These are phyloP conservation scores for Cryptocheilus praepositus DNA, from an alignment of 2,888 invertebrate species.

Conservation along the genomic window DNA sequence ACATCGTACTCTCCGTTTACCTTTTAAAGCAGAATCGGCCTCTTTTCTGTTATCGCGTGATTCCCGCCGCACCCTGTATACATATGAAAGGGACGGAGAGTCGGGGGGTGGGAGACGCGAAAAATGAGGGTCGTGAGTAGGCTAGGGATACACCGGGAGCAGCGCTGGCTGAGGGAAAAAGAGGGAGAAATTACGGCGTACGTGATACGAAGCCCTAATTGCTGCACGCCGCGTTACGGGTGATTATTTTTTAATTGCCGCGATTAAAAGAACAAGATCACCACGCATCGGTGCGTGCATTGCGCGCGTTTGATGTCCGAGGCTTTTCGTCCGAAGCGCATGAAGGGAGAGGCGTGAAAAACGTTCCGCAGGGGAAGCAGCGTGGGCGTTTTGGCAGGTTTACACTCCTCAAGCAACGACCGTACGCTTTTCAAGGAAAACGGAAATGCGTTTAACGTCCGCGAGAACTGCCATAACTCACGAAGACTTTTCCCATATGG, in stretches of 20 bases:
- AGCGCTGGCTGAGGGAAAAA: neutral
- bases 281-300: slow-evolving; percentile 46
- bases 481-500: too few relatives aligned
- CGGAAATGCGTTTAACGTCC: too few relatives aligned
- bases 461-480: too few relatives aligned
- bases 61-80: neutral
- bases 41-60: too few relatives aligned
- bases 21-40: too few relatives aligned
- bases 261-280: slow-evolving; percentile 61
- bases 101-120: slow-evolving; percentile 22
- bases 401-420: too few relatives aligned
- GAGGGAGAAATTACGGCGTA: slow-evolving; percentile 51
- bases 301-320: slow-evolving; percentile 49
- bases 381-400: neutral
- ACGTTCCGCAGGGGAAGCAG: neutral
- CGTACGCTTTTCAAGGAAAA: too few relatives aligned
- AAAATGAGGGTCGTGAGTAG: slow-evolving; percentile 32
- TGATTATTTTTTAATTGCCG: slow-evolving; percentile 71
- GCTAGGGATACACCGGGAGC: slow-evolving; percentile 14
- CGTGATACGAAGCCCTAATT: slow-evolving; percentile 65
- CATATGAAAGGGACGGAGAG: slow-evolving; percentile 14
- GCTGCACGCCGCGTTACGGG: slow-evolving; percentile 60
- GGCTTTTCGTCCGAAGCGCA: neutral
- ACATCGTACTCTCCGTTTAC: too few relatives aligned
- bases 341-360: neutral